Base-by-base conservation (phyloP, 2,113 vertebrate genomes). In the Erinaceus europaeus region DNA sequence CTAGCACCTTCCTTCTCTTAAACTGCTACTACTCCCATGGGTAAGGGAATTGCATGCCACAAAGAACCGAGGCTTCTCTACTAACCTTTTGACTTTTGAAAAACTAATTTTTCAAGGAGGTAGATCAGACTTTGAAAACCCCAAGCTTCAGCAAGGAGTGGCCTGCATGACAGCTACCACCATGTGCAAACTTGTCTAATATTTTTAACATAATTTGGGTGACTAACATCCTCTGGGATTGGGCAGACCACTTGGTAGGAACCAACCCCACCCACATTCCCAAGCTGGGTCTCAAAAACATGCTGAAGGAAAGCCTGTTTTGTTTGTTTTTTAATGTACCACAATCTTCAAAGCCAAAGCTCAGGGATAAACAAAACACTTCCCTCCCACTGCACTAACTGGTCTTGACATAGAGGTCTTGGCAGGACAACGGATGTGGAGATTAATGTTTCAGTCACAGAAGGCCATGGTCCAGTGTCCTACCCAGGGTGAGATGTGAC, bases 191-290 rank as follows among this genome's bases (percentile, higher is more conserved):
- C 95, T 91, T 93, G 94, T 62, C 80, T 82, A 85, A 90, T 72
- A 65, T 84, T 64, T 88, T 80, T 92, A 84, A 88, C 85, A 83
- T 79, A 72, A 87, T 92, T 85, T 95, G 89, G 61, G 78, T 96
- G 95, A 96, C 91, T 96, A 96, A 96, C 88, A 89, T 82, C 92
- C 74, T 86, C 69, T 83, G 86, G 89, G 91, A 89, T 85, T 80
- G 62, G 78, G 84, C 87, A 93, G 90, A 65, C n/a, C 50, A 40
- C 32, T 95, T 73, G 55, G 52, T 74, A 89, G 74, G 75, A 89
- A 89, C 82, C 32, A 75, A 59, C 91, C 57, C 78, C 93, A 91
- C 92, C 94, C 92, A 86, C 48, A 92, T 91, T 84, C 78, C 85
- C 91, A 65, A 93, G 48, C n/a, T 85, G 87, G 36, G 38, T 89